These are phyloP conservation scores for Eueides isabella DNA, from an alignment of 1,140 invertebrate genomes.

Conservation along the genomic window DNA sequence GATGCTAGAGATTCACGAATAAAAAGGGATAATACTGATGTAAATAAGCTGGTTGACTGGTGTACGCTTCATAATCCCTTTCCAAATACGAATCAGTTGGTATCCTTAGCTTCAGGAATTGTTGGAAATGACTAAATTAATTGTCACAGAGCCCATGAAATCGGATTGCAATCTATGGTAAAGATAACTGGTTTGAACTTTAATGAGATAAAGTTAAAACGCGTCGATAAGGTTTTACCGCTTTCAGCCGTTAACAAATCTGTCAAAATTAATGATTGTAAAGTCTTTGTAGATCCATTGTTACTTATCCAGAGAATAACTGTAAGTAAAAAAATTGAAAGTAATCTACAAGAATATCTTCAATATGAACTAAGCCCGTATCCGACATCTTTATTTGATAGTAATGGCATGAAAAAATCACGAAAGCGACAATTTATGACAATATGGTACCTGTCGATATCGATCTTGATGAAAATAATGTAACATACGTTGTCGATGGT, in stretches of 20 bases:
- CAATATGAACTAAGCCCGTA: conserved; percentile 68
- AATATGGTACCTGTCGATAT: conserved; percentile 48
- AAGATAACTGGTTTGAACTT: conserved; percentile 49
- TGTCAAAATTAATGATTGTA: conserved; percentile 51
- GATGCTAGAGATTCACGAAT: conserved; percentile 56
- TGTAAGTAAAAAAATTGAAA: conserved; percentile 57
- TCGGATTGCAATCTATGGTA: conserved; percentile 46
- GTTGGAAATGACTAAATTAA: conserved; percentile 49
- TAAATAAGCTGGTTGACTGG: conserved; percentile 43
- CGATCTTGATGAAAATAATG: conserved; percentile 58
- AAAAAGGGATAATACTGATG: conserved; percentile 48
- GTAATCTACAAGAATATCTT: conserved; percentile 59
- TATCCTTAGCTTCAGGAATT: conserved; percentile 55
- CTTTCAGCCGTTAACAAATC: conserved; percentile 48
- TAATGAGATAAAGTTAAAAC: conserved; percentile 56
- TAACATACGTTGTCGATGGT: conserved; percentile 57
- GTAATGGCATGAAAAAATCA: conserved; percentile 68
- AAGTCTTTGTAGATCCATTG: conserved; percentile 60
- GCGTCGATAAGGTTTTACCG: conserved; percentile 47
- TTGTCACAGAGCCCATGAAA: conserved; percentile 50
- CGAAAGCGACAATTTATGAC: conserved; percentile 63
- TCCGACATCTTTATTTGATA: conserved; percentile 68
- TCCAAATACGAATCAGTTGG: conserved; percentile 47
- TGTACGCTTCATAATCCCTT: conserved; percentile 50
- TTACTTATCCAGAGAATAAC: conserved; percentile 68